Evolutionary conservation across 2,888 invertebrate species (phyloP), one percentile per base, ranked within the genome.

Genomic region (Mechanitis mazaeus): DNA sequence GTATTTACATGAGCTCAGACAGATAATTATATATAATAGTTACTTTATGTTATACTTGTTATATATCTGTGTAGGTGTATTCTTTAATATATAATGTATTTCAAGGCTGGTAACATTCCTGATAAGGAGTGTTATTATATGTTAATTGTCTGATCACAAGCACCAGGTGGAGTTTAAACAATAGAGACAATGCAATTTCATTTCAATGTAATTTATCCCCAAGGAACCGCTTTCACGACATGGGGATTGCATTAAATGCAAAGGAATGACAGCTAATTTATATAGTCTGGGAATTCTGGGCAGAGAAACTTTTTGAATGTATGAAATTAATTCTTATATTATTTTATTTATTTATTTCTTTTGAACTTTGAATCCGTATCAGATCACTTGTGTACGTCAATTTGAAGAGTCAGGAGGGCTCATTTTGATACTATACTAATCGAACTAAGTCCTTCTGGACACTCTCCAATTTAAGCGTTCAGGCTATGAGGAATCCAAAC

Each of bases 61-160:
- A 45, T 64, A 45, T 42, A 42, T 9, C 2, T 42, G 42, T 9
- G 38, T 38, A 7, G 20, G 20, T 20, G 20, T 20, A 20, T 20
- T 20, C 20, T 50, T 35, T 53, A 45, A 64, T 61, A 45, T 66
- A 59, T 38, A 63, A 56, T 56, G 58, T 50, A 56, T 33, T 60
- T 59, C 81, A 86, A 87, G 86, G 87, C 71, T 71, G 69, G 66
- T 74, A 58, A 73, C 74, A 71, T 73, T 73, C 83, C 77, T 66
- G 69, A 77, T 76, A 82, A 76, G 85, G 84, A 76, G 64, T 66
- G 66, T 71, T 74, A 85, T 84, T 83, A 79, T 80, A 83, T 83
- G 77, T 70, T 81, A 81, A 84, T 83, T 35, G 33, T 46, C 38
- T 33, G 62, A 20, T 64, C 66, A 62, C 60, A 60, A 55, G 45